Evolutionary conservation across 2,113 vertebrate genomes (phyloP).

Genomic region (Catharus bicknelli): DNA sequence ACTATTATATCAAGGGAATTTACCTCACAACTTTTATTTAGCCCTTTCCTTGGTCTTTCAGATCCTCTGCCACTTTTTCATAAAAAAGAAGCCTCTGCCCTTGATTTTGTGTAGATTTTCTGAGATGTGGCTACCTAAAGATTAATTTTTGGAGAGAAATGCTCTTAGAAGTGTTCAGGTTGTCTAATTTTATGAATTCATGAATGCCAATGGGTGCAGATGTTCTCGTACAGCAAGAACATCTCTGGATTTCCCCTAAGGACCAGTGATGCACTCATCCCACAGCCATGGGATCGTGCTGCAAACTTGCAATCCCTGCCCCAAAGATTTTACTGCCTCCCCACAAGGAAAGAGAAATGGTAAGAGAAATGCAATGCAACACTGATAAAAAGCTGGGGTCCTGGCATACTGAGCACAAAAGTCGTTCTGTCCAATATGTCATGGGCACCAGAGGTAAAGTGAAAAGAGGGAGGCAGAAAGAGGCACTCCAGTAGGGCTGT

Average conservation of each 20-base stretch:
- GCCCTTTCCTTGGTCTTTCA: not conserved
- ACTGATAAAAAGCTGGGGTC: not conserved
- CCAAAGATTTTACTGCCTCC: not conserved
- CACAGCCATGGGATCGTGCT: not conserved
- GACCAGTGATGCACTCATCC: accelerated
- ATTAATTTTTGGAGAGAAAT: not conserved
- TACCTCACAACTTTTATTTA: not conserved
- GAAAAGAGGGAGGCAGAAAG: not conserved
- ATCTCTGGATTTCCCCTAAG: not conserved
- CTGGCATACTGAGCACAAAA: not conserved
- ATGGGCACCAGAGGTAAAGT: not conserved
- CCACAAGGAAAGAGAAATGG: accelerated
- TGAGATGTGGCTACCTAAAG: not conserved
- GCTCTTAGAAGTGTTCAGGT: not conserved
- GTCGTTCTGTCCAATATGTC: not conserved
- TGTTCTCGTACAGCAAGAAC: not conserved
- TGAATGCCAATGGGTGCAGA: not conserved
- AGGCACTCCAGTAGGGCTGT: not conserved
- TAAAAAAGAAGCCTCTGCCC: not conserved
- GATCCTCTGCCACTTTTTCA: not conserved
- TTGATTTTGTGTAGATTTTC: not conserved
- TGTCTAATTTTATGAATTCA: not conserved
- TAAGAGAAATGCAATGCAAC: not conserved
- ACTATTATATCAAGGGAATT: not conserved
- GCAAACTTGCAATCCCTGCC: not conserved